Evolutionary conservation across 2,888 invertebrate species (phyloP).

Genomic region (Pycnomerus fuliginosus): DNA sequence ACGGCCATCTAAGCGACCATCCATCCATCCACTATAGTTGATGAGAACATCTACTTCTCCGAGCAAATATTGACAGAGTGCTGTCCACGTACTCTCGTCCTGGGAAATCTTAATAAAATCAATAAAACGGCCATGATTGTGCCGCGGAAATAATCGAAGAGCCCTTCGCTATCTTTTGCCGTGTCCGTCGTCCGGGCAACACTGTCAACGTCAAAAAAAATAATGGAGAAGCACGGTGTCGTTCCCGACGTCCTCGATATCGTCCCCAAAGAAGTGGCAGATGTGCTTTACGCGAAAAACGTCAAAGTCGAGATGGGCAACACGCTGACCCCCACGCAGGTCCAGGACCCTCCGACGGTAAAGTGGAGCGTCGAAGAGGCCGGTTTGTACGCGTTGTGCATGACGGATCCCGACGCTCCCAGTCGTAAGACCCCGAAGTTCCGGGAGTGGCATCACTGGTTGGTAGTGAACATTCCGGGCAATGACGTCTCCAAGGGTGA

Average conservation of each 20-base stretch:
- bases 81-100: slow-evolving; percentile 49
- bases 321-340: slow-evolving; percentile 70
- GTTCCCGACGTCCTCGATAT: slow-evolving; percentile 70
- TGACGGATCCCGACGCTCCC: slow-evolving; percentile 76
- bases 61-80: slow-evolving; percentile 65
- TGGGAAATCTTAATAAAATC: slow-evolving; percentile 50
- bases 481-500: slow-evolving; percentile 59
- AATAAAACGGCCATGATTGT: slow-evolving; percentile 44
- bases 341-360: slow-evolving; percentile 57
- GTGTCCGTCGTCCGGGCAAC: slow-evolving; percentile 1
- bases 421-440: slow-evolving; percentile 66
- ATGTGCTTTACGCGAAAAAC: slow-evolving; percentile 57
- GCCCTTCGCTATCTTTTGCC: not conserved
- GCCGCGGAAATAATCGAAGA: slow-evolving; percentile 32
- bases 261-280: slow-evolving; percentile 57
- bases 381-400: slow-evolving; percentile 48
- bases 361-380: slow-evolving; percentile 47
- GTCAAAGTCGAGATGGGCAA: slow-evolving; percentile 62
- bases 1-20: slow-evolving; percentile 27
- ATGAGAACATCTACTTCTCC: slow-evolving; percentile 64
- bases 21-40: slow-evolving; percentile 48
- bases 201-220: slow-evolving; percentile 3
- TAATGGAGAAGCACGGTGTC: slow-evolving; percentile 54
- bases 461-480: slow-evolving; percentile 72
- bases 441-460: slow-evolving; percentile 78